A percentile compares a stretch with the other conserved stretches of the same genome.
Conservation (phyloP, 2,113 vertebrate genomes). For the Centrocercus urophasianus region DNA sequence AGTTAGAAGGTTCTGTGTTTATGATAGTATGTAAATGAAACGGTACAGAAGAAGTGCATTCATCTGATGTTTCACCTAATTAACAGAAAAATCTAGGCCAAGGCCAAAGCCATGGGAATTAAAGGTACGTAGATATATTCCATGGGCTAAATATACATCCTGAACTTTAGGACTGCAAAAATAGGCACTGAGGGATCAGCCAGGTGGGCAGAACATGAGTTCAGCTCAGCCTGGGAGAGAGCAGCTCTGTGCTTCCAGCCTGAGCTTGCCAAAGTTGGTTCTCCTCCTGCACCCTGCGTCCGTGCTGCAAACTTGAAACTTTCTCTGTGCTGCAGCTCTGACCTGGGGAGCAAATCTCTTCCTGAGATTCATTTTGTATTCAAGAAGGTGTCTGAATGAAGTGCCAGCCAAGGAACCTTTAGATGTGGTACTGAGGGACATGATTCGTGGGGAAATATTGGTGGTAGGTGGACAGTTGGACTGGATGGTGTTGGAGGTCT, state of each 20-base stretch:
- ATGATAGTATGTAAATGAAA: neutral
- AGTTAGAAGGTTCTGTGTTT: neutral
- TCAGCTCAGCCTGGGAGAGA: neutral
- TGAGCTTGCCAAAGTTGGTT: neutral
- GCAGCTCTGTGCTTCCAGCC: neutral
- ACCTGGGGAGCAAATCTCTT: neutral
- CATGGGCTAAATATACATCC: neutral
- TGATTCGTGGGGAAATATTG: no score
- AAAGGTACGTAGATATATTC: neutral
- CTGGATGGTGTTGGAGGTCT: no score
- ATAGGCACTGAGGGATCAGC: neutral
- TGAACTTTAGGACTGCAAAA: neutral
- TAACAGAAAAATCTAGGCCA: neutral
- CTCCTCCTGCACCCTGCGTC: neutral
- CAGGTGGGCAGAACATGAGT: neutral
- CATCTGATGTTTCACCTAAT: neutral
- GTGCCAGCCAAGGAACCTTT: neutral
- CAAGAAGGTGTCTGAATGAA: neutral
- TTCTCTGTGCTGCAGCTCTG: neutral
- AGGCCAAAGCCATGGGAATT: neutral
- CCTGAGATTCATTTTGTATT: neutral
- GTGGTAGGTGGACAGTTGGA: no score
- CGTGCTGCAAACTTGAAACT: neutral
- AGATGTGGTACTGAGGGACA: no score
- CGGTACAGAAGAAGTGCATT: neutral